phyloP scores from a whole-genome alignment of 92 coral and sea anemone genomes.

The Meandrina meandrites region DNA sequence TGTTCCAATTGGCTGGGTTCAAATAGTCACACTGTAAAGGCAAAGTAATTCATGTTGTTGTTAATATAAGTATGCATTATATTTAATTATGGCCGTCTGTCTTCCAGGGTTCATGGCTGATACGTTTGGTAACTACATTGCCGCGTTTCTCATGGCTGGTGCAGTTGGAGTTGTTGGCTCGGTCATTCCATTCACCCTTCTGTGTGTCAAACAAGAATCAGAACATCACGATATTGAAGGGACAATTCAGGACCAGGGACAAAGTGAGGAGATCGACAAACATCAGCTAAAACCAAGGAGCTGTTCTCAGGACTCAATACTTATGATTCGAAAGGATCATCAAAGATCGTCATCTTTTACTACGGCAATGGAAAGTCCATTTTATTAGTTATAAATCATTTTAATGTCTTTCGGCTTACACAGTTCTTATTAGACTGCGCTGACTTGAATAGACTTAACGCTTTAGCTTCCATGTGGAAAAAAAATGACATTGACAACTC shows the following conservation, averaged over 20 bases:
- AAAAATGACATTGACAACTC: too few species aligned
- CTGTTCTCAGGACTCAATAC: neutral
- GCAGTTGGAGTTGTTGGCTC: neutral
- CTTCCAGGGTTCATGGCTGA: constrained; percentile 1
- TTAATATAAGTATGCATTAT: too few species aligned
- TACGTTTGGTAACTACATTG: neutral
- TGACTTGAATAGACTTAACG: too few species aligned
- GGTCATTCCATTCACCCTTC: neutral
- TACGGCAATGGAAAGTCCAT: neutral
- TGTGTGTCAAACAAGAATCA: neutral
- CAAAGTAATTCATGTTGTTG: neutral
- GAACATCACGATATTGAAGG: neutral
- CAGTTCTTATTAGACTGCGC: too few species aligned
- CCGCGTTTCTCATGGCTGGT: neutral
- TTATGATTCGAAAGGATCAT: neutral
- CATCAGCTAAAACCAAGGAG: neutral
- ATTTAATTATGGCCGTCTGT: neutral
- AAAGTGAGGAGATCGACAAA: neutral
- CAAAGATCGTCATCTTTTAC: neutral
- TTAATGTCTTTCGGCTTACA: too few species aligned
- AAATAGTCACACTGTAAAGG: too few species aligned
- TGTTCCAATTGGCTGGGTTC: too few species aligned
- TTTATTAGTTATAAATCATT: too few species aligned
- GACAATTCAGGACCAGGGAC: neutral
- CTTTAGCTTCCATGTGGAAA: too few species aligned